Evolutionary conservation across 2,113 vertebrate species (phyloP), one percentile per base, ranked within the genome.

Genomic region (Anser brachyrhynchus): DNA sequence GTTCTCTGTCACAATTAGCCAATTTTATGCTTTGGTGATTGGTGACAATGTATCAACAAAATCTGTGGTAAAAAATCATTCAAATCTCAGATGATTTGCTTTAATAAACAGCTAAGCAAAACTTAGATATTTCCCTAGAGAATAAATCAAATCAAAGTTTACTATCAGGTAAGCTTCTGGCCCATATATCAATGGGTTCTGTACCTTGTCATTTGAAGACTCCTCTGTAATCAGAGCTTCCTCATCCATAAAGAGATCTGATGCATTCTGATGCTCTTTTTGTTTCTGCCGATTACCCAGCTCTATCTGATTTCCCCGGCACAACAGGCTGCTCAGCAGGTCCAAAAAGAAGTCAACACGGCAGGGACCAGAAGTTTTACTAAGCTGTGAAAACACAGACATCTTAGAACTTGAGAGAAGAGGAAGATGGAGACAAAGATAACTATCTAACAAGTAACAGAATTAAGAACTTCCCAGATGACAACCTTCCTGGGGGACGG

Each of bases 171-270:
- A 21, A 86, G 44, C 39, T 54, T 39, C 20, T 70, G 44, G 66
- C 11, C 26, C 61, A 13, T 33, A 13, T 26, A 67, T 66, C 23
- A 65, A 75, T 26, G 28, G 35, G 22, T 44, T 52, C 3, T 4
- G 46, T 97, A 98, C 98, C 98, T 97, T 96, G 65, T 98, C 94
- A n/a, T 43, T 21, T 55, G 95, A 93, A 89, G 95, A 57, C 59
- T 97, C 96, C 88, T 96, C 78, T 3, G 28, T 55, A 80, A 97
- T 55, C 79, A 97, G 4, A 8, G 94, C 84, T 78, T 98, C 97
- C 77, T 95, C 66, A 6, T 99, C 98, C 91, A 98, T 17, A 70
- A 98, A 98, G 65, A 99, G 98, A 49, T 98, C 97, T 0, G 96
- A 95, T 49, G 97, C 97, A 2, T 97, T 92, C 61, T 79, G 91